A percentile compares a stretch with the other conserved stretches of the same genome.
These are phyloP conservation scores for Lucilia cuprina DNA, from an alignment of 1,140 invertebrate species.

Conservation along the genomic window DNA sequence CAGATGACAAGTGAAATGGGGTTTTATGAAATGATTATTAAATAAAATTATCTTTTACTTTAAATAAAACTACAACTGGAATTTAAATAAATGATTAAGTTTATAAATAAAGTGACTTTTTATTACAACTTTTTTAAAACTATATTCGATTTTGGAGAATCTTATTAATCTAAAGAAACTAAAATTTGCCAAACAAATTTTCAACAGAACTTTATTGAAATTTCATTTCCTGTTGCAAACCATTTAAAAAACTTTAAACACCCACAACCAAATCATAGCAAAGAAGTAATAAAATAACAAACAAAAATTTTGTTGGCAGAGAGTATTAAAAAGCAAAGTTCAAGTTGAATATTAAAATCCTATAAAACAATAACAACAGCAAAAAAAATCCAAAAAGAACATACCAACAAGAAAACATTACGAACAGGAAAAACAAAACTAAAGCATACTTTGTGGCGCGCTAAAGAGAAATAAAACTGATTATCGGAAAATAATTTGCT, in stretches of 20 bases:
- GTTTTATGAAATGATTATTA: no score
- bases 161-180: no score
- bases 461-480: slow-evolving; percentile 18
- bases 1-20: background rate
- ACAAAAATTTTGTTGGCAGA: background rate
- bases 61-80: no score
- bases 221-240: background rate
- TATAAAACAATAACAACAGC: no score
- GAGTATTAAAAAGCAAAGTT: background rate
- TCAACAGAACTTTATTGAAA: background rate
- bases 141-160: no score
- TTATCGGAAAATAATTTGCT: slow-evolving; percentile 17
- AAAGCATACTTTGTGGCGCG: slow-evolving; percentile 9
- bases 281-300: background rate
- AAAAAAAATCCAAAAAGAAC: background rate
- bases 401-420: background rate
- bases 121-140: no score
- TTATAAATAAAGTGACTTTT: no score
- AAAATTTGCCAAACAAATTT: background rate
- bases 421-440: background rate
- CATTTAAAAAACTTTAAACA: background rate
- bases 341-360: background rate
- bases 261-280: background rate
- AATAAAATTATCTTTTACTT: no score
- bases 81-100: no score